phyloP scores from a whole-genome alignment of 2,797 vertebrate genomes.

The Mormyrus hasselquistii region DNA sequence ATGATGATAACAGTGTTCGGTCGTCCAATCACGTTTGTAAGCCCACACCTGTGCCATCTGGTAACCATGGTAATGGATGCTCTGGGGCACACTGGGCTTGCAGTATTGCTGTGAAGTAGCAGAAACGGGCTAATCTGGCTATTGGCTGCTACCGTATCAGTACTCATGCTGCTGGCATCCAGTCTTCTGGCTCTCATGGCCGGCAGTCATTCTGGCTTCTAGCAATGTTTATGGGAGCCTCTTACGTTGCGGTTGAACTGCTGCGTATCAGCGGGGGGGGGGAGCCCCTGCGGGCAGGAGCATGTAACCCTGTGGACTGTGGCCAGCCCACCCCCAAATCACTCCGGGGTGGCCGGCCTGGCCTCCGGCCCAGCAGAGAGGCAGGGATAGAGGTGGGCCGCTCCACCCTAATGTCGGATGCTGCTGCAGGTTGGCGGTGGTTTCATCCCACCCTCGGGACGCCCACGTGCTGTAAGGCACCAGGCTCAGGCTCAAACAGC shows the following conservation, averaged over 20 bases:
- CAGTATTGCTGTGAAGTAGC: neutral
- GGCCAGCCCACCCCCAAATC: slow-evolving; percentile 62
- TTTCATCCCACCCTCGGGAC: neutral
- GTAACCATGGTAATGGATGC: neutral
- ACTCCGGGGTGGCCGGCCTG: slow-evolving; percentile 65
- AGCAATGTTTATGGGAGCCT: neutral
- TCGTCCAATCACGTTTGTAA: neutral
- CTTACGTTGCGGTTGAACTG: slow-evolving; percentile 70
- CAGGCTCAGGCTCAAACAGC: neutral
- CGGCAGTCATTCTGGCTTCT: neutral
- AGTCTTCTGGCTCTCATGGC: neutral
- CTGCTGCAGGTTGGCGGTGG: neutral
- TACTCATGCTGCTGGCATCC: neutral
- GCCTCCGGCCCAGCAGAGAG: slow-evolving; percentile 59
- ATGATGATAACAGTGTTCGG: neutral
- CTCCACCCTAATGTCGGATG: slow-evolving; percentile 79
- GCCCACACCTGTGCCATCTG: neutral
- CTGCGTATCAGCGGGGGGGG: slow-evolving; percentile 71
- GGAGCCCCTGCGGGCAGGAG: slow-evolving; percentile 47
- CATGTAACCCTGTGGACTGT: slow-evolving; percentile 51
- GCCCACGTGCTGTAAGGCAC: neutral
- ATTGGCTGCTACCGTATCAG: neutral
- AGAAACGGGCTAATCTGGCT: neutral
- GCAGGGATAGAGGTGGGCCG: slow-evolving; percentile 87
- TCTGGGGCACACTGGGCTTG: neutral